Evolutionary conservation across 2,113 vertebrate genomes (phyloP).

Genomic region (Monarcha castaneiventris): DNA sequence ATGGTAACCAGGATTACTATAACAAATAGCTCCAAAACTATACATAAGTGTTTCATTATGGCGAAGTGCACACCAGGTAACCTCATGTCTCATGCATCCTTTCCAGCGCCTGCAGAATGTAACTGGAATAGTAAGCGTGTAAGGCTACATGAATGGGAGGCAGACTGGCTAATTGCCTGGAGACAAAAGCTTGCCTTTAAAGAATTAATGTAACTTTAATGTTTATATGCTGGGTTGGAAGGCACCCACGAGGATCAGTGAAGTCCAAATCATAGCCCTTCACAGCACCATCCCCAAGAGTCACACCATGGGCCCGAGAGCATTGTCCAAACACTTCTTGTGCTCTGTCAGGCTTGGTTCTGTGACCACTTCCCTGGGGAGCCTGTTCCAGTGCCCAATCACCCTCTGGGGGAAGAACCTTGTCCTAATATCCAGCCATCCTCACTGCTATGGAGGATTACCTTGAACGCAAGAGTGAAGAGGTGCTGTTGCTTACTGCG

Average conservation of each 20-base stretch:
- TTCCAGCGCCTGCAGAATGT: not conserved
- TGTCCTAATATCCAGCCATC: not conserved
- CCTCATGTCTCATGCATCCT: not conserved
- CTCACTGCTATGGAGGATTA: not conserved
- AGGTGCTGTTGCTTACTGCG: not conserved
- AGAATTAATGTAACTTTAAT: not conserved
- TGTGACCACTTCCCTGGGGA: not conserved
- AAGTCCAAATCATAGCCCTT: not conserved
- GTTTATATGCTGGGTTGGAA: not conserved
- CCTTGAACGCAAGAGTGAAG: not conserved
- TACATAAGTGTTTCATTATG: not conserved
- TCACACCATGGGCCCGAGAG: rapidly evolving
- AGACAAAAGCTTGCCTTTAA: not conserved
- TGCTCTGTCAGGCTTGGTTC: not conserved
- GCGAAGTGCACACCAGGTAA: not conserved
- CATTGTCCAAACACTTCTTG: not conserved
- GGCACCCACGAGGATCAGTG: not conserved
- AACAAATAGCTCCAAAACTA: not conserved
- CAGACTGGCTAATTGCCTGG: not conserved
- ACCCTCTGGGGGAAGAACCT: not conserved
- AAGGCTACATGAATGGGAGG: not conserved
- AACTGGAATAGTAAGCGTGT: not conserved
- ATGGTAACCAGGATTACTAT: not conserved
- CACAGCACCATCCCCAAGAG: not conserved
- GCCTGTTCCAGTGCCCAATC: not conserved